Evolutionary conservation across 1,140 invertebrate genomes (phyloP), one percentile per base, ranked within the genome.

Genomic region (Drosophila burlai): DNA sequence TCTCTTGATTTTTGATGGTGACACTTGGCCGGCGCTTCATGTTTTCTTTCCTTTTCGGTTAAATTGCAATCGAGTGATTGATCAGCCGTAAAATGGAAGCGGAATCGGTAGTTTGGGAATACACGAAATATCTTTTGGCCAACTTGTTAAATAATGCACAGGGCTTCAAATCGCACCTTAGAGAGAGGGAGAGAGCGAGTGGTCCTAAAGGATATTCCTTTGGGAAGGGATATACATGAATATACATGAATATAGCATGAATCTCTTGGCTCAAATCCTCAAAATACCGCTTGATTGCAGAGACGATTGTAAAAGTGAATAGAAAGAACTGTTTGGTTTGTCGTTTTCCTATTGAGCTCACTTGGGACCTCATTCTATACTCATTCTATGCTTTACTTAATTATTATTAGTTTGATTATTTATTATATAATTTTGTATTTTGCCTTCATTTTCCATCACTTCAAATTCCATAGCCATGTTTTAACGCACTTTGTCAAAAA

Each of bases 41-140:
- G 50, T 34, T 4, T 31, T 13, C 1, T n/a, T 18, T 18, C 16
- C 6, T 18, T 52, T 52, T 52, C 29, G 43, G 38, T 40, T 8
- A 52, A 73, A 73, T 43, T 74, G 55, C 67, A 73, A 74, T 52
- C 45, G 57, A 61, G 46, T 74, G 71, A 74, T 74, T 74, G 71
- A 74, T 74, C 55, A 73, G 68, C 67, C 68, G 55, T 58, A 40
- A 74, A 74, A 74, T 74, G 55, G 71, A 60, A 52, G 52, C 55
- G 55, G 54, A 50, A 73, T 52, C 68, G 36, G 68, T 61, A 74
- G 67, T 73, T 73, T 73, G 67, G 67, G 64, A 71, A 71, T 71
- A 71, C 69, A 43, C 45, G 54, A 43, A 66, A 72, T 73, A 73
- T 73, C 66, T 72, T 50, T 73, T 73, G 45, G 21, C n/a, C 21